These are phyloP conservation scores for Anseranas semipalmata DNA, from an alignment of 2,113 vertebrate genomes.

Conservation along the genomic window DNA sequence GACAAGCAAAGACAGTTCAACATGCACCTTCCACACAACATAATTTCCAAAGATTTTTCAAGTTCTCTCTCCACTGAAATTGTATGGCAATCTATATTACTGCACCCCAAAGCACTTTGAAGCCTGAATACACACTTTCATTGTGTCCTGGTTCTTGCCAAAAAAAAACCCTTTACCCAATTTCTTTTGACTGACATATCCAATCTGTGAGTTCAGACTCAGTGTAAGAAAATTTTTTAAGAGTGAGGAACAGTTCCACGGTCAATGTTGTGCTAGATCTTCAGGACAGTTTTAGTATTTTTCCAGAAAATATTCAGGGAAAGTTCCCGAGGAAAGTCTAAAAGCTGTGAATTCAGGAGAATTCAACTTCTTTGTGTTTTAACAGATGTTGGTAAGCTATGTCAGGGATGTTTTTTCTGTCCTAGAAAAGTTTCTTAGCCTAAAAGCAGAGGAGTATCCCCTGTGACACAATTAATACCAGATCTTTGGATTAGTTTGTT, in stretches of 20 bases:
- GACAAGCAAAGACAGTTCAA: not conserved
- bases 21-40: not conserved
- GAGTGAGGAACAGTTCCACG: rapidly evolving
- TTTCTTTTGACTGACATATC: not conserved
- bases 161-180: not conserved
- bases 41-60: not conserved
- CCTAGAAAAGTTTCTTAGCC: not conserved
- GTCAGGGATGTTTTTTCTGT: not conserved
- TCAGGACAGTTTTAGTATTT: not conserved
- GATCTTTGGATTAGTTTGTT: not conserved
- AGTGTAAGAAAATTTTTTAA: not conserved
- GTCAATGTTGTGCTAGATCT: not conserved
- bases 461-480: not conserved
- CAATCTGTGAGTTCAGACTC: not conserved
- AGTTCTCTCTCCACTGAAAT: not conserved
- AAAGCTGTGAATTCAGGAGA: not conserved
- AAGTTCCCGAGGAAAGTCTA: not conserved
- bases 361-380: not conserved
- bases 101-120: not conserved
- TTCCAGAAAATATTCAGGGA: not conserved
- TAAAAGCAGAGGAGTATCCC: not conserved
- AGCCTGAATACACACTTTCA: not conserved
- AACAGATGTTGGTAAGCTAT: not conserved
- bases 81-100: not conserved
- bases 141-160: not conserved